phyloP scores from a whole-genome alignment of 2,797 vertebrate genomes.

The Centroberyx gerrardi region DNA sequence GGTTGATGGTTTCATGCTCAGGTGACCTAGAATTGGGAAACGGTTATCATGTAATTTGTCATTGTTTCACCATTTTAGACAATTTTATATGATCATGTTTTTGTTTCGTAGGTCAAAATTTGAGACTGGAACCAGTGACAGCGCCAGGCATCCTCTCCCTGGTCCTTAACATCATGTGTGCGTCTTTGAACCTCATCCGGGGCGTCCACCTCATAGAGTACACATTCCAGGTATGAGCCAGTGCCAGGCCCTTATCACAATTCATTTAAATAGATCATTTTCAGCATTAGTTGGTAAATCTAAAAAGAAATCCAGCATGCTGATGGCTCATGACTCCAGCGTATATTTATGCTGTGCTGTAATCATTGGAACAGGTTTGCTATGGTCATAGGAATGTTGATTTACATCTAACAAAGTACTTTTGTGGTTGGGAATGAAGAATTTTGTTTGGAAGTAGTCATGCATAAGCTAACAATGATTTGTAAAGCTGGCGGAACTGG shows the following conservation, averaged over 20 bases:
- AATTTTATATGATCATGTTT: background rate
- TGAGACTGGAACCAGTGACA: slow-evolving; percentile 91
- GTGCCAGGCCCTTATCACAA: background rate
- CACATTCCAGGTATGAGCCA: slow-evolving; percentile 90
- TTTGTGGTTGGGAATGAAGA: background rate
- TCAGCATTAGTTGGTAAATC: too few species aligned
- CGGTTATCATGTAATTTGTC: background rate
- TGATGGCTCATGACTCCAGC: too few species aligned
- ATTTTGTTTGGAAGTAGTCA: background rate
- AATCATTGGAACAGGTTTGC: too few species aligned
- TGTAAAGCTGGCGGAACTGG: too few species aligned
- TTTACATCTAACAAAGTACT: background rate
- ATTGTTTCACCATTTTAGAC: background rate
- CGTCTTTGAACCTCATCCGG: slow-evolving; percentile 94
- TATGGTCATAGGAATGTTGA: too few species aligned
- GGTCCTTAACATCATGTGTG: slow-evolving; percentile 96
- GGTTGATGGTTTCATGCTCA: background rate
- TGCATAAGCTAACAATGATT: too few species aligned
- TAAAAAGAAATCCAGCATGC: too few species aligned
- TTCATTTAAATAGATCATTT: background rate
- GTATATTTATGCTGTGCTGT: too few species aligned
- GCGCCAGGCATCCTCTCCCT: slow-evolving; percentile 93
- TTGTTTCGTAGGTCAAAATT: slow-evolving; percentile 80
- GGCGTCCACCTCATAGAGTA: slow-evolving; percentile 94
- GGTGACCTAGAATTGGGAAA: background rate